Base-by-base conservation (phyloP, 23 tunicate species). In the Trididemnum clinides region DNA sequence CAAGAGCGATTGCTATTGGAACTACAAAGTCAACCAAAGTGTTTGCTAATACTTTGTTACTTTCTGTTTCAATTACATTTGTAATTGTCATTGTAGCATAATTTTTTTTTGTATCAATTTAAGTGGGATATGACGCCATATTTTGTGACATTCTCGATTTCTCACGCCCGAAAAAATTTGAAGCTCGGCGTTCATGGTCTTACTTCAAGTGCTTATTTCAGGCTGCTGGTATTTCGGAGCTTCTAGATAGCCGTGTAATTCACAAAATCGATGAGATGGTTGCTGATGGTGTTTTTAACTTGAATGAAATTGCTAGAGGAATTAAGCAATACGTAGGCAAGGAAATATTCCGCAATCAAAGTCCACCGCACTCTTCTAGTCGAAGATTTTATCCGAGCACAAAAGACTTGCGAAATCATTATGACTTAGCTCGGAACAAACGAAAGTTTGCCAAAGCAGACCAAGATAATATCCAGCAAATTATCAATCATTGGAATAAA, bases 381-480 rank as follows among this genome's bases (percentile, higher is more conserved):
- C 36, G 76, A 32, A 29, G 76, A 7, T 69, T 30, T 69, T 69
- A 28, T 33, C 76, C 37, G 4, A 69, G 37, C 7, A 29, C 28
- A 6, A 33, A 32, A 69, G 76, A 69, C 21, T 28, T 69, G 4
- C 36, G 39, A 69, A 69, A 69, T n/a, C 39, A 69, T 33, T 69
- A 30, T n/a, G 6, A 30, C 37, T 30, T 69, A n/a, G 76, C 76
- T 2, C 31, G 4, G 7, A 6, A 35, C 15, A 32, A 57, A 5
- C 75, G 30, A 5, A 80, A 62, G 25, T 20, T 80, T 2, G 27
- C 85, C 32, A 80, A 80, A 28, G 20, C 59, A 20, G 85, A 80
- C 28, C 85, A 80, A 59, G 72, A 32, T 1, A 80, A 80, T 62
- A 4, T 57, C 15, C 1, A 2, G 1, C 50, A 0, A 28, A 0